Percentiles rank a stretch among this genome's conserved stretches.
Conservation (phyloP, 2,888 invertebrate species). For the Colletes collaris region DNA sequence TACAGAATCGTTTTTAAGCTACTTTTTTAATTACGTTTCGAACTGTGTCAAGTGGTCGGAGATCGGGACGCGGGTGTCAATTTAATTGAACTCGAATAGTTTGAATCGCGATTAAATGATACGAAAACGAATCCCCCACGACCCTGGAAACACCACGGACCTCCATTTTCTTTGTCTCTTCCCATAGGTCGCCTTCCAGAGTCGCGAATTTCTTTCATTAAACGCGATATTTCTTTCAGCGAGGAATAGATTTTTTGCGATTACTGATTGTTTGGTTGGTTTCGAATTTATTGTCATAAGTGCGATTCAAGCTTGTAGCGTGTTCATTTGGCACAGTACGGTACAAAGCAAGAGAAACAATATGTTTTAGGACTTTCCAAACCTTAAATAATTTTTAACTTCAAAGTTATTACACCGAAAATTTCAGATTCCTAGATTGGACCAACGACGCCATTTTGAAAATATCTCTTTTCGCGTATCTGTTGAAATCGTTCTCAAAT, state of each 20-base stretch:
- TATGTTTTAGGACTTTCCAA: too few relatives aligned
- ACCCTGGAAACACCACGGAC: neutral
- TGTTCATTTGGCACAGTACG: slow-evolving; percentile 38
- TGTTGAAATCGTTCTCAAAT: too few relatives aligned
- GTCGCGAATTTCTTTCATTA: neutral
- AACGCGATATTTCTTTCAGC: neutral
- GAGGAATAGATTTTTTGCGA: slow-evolving; percentile 40
- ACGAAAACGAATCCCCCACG: neutral
- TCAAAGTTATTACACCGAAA: too few relatives aligned
- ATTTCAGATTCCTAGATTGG: too few relatives aligned
- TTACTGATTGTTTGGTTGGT: slow-evolving; percentile 53
- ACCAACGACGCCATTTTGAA: too few relatives aligned
- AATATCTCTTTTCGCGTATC: too few relatives aligned
- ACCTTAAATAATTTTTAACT: too few relatives aligned
- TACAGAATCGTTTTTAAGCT: slow-evolving; percentile 49
- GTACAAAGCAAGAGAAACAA: slow-evolving; percentile 7
- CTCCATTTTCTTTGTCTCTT: neutral
- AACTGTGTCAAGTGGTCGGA: slow-evolving; percentile 42
- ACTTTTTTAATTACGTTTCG: slow-evolving; percentile 45
- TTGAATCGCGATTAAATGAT: neutral
- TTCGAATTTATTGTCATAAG: slow-evolving; percentile 54
- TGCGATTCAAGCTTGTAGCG: slow-evolving; percentile 48
- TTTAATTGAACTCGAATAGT: slow-evolving; percentile 9
- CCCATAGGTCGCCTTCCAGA: neutral
- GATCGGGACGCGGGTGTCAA: slow-evolving; percentile 47